Percentiles rank a stretch among this genome's conserved stretches.
These are phyloP conservation scores for Vombatus ursinus DNA, from an alignment of 2,113 vertebrate genomes.

Conservation along the genomic window DNA sequence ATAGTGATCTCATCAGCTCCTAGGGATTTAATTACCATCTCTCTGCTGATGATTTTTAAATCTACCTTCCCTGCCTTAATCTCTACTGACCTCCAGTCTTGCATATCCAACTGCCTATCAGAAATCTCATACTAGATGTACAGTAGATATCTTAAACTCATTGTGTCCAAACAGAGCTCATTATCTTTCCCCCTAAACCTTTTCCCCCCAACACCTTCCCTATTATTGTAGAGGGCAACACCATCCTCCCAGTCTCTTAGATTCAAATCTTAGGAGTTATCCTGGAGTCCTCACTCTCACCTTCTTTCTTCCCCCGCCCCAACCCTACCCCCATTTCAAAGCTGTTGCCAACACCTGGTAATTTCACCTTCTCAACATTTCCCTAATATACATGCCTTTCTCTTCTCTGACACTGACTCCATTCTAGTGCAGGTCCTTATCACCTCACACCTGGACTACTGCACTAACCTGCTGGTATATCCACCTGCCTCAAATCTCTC, in stretches of 20 bases:
- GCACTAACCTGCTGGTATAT: neutral
- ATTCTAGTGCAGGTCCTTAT: neutral
- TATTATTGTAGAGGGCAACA: neutral
- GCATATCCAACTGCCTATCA: neutral
- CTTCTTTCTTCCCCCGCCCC: too few relatives aligned
- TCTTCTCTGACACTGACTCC: neutral
- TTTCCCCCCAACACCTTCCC: too few relatives aligned
- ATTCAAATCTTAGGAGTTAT: neutral
- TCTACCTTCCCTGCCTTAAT: neutral
- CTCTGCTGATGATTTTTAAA: neutral
- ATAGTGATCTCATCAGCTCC: neutral
- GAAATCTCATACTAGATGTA: neutral
- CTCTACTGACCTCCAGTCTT: neutral
- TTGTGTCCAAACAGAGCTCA: neutral
- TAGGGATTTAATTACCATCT: neutral
- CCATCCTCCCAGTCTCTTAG: neutral
- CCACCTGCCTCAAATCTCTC: neutral
- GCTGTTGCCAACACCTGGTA: neutral
- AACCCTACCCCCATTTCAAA: neutral
- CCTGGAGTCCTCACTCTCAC: neutral
- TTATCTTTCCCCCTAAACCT: too few relatives aligned
- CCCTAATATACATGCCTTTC: neutral
- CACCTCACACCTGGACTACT: neutral
- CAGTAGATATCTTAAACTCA: neutral
- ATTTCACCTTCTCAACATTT: neutral